These are phyloP conservation scores for Bhutanitis thaidina DNA, from an alignment of 2,888 invertebrate genomes.

Conservation along the genomic window DNA sequence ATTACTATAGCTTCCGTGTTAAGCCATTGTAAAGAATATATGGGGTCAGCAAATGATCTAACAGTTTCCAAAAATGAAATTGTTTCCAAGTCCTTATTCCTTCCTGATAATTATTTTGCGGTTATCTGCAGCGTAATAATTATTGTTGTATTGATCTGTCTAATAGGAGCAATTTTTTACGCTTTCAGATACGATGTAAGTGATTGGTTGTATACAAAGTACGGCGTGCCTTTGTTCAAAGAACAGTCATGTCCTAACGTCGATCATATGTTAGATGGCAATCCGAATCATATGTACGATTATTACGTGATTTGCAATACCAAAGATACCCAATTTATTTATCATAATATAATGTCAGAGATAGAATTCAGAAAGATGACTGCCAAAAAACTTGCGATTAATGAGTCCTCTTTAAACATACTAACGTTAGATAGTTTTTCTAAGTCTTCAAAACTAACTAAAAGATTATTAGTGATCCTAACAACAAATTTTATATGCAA, in stretches of 20 bases:
- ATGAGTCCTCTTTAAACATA: slow-evolving; percentile 83
- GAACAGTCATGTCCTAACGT: slow-evolving; percentile 82
- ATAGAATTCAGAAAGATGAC: slow-evolving; percentile 85
- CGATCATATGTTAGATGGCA: slow-evolving; percentile 81
- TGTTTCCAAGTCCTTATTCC: slow-evolving; percentile 80
- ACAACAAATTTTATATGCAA: slow-evolving; percentile 78
- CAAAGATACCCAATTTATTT: slow-evolving; percentile 87
- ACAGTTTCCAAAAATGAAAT: slow-evolving; percentile 71
- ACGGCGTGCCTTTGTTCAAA: slow-evolving; percentile 88
- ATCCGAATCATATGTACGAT: slow-evolving; percentile 88
- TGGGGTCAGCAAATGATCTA: slow-evolving; percentile 72
- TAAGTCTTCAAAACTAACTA: slow-evolving; percentile 71
- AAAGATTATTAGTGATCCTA: slow-evolving; percentile 79
- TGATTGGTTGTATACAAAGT: slow-evolving; percentile 89
- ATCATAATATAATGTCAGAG: slow-evolving; percentile 84
- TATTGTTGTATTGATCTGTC: slow-evolving; percentile 83
- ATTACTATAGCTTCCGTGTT: slow-evolving; percentile 76
- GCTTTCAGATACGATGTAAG: slow-evolving; percentile 88
- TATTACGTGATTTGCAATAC: slow-evolving; percentile 93
- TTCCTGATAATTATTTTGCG: slow-evolving; percentile 87
- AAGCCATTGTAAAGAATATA: slow-evolving; percentile 82
- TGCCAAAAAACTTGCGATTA: slow-evolving; percentile 85
- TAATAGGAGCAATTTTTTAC: slow-evolving; percentile 85
- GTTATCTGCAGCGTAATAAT: slow-evolving; percentile 85
- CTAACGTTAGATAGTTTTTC: slow-evolving; percentile 73